Evolutionary conservation across 2,797 vertebrate species (phyloP).

Genomic region (Typhlichthys eigenmanni): DNA sequence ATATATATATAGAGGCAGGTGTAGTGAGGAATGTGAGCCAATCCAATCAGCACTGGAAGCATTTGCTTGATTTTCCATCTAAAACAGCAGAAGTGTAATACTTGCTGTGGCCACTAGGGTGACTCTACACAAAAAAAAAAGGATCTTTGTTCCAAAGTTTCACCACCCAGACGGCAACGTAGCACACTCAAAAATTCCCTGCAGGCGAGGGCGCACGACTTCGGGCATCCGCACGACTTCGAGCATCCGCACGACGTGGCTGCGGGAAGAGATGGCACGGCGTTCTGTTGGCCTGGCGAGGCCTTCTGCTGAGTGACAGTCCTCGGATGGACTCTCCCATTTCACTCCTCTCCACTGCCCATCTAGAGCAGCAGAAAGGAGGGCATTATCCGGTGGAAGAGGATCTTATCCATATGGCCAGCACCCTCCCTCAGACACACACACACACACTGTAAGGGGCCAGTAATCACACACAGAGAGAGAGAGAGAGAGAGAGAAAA

Average conservation of each 20-base stretch:
- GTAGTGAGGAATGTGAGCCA: no score
- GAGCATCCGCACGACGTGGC: neutral
- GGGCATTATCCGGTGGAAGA: conserved; percentile 69
- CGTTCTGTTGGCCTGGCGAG: neutral
- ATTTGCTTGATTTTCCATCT: no score
- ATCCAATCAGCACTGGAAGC: no score
- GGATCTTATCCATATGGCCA: conserved; percentile 39
- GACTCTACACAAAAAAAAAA: no score
- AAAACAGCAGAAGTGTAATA: no score
- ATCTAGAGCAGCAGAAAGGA: conserved; percentile 60
- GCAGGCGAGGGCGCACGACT: no score
- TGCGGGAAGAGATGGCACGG: neutral
- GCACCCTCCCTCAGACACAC: neutral
- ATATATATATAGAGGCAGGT: no score
- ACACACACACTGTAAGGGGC: conserved; percentile 47
- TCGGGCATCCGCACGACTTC: no score
- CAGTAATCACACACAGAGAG: conserved; percentile 45
- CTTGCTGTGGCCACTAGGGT: no score
- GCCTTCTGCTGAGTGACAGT: neutral
- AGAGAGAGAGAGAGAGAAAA: conserved; percentile 11
- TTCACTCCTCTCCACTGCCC: conserved; percentile 58
- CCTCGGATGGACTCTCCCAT: conserved; percentile 29
- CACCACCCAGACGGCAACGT: no score
- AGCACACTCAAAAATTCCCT: no score
- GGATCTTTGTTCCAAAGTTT: no score